Evolutionary conservation across 2,113 vertebrate genomes (phyloP).

Genomic region (Marmota flaviventris): DNA sequence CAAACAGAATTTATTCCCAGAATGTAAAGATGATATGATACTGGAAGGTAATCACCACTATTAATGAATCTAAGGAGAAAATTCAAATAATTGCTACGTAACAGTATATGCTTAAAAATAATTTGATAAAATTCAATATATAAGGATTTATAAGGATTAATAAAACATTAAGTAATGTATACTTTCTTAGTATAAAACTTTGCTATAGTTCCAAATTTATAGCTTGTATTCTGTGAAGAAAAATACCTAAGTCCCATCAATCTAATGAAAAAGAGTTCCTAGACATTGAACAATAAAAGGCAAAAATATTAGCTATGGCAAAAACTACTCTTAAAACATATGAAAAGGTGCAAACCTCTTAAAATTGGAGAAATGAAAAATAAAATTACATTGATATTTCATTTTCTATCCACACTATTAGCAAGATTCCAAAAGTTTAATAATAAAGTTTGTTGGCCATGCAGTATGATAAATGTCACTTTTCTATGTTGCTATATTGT

Average conservation of each 20-base stretch:
- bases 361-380: neutral
- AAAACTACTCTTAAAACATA: neutral
- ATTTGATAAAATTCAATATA: neutral
- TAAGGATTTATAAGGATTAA: slow-evolving; percentile 2
- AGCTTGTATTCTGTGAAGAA: slow-evolving; percentile 2
- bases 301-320: neutral
- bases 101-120: neutral
- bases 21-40: neutral
- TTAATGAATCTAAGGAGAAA: neutral
- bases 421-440: neutral
- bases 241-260: neutral
- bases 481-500: neutral
- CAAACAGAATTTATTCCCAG: slow-evolving; percentile 14
- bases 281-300: neutral
- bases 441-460: neutral
- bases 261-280: neutral
- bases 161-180: neutral
- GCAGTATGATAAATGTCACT: neutral
- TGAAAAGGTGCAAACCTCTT: neutral
- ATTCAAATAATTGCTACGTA: neutral
- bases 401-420: neutral
- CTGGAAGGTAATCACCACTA: neutral
- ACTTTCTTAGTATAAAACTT: neutral
- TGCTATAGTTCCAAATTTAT: neutral
- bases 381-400: slow-evolving; percentile 12